Base-by-base conservation (phyloP, 2,113 vertebrate genomes). In the Sterrhoptilus dennistouni region DNA sequence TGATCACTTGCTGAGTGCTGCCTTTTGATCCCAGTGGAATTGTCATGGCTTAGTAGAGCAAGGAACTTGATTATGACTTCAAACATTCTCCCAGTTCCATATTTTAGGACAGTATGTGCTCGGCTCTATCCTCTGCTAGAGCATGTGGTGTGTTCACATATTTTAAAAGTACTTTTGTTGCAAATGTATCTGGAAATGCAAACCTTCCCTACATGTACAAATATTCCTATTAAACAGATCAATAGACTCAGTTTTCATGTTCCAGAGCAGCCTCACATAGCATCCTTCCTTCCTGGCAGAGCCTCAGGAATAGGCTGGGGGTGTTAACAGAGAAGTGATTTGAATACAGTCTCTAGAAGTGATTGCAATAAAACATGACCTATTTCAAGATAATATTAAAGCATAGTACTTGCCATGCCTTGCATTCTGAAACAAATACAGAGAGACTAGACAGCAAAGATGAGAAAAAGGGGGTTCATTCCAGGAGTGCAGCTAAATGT, bases 61-160 rank as follows among this genome's bases (percentile, higher is more conserved):
- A 69, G 60, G 38, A 77, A 8, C 25, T 65, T 65, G 25, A 3
- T 42, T 87, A 65, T 82, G 40, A 69, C 63, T 92, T 25, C 40
- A 29, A 64, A 69, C 23, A 0, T 53, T 90, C 45, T 88, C 66
- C 36, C 3, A 40, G 54, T 45, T 93, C 66, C 27, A 3, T 77
- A 8, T 86, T 93, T 71, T 69, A 86, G 71, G 49, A 33, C 1
- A 7, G 12, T 1, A 0, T 50, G 9, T 6, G 7, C 47, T 92
- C 79, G 44, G 12, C 76, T 86, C 17, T 90, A 1, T 52, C n/a
- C 19, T 81, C 45, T 77, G 36, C 61, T 77, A 28, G 13, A 17
- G 12, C 12, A 6, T 4, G 14, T 44, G 42, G 13, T n/a, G 4
- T 59, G 65, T 47, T 56, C 64, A 61, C 0, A 0, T 78, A 60